phyloP scores from a whole-genome alignment of 2,888 invertebrate genomes.

The Agonum fuliginosum region DNA sequence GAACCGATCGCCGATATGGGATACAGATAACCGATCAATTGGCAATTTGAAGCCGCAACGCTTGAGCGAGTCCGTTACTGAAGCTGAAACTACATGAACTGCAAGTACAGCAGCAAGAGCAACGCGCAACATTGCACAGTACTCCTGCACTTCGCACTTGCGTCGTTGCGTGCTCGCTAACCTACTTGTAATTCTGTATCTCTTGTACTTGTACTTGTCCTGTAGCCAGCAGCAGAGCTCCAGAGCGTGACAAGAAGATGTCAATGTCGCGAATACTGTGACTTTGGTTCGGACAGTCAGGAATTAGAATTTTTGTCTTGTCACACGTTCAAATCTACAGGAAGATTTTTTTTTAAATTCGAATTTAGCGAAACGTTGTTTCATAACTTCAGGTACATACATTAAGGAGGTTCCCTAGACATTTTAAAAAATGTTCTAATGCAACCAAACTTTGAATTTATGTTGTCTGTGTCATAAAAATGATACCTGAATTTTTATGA shows the following conservation, averaged over 20 bases:
- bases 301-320: not conserved
- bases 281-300: not conserved
- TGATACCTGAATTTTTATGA: too few species aligned
- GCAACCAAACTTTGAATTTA: too few species aligned
- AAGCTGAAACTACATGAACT: slow-evolving; percentile 1
- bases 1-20: not conserved
- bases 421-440: too few species aligned
- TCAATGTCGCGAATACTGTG: not conserved
- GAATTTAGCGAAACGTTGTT: too few species aligned
- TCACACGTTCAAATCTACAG: too few species aligned
- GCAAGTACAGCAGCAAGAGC: too few species aligned
- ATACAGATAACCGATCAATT: not conserved
- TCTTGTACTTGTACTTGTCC: not conserved
- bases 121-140: not conserved
- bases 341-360: too few species aligned
- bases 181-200: not conserved
- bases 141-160: not conserved
- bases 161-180: not conserved
- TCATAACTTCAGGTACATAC: too few species aligned
- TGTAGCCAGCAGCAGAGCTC: not conserved
- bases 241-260: not conserved
- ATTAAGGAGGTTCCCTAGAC: too few species aligned
- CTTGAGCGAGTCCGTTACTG: not conserved
- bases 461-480: too few species aligned
- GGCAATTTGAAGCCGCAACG: not conserved